A percentile compares a stretch with the other conserved stretches of the same genome.
Conservation (phyloP, 2,888 invertebrate genomes). For the Heliconius aoede region DNA sequence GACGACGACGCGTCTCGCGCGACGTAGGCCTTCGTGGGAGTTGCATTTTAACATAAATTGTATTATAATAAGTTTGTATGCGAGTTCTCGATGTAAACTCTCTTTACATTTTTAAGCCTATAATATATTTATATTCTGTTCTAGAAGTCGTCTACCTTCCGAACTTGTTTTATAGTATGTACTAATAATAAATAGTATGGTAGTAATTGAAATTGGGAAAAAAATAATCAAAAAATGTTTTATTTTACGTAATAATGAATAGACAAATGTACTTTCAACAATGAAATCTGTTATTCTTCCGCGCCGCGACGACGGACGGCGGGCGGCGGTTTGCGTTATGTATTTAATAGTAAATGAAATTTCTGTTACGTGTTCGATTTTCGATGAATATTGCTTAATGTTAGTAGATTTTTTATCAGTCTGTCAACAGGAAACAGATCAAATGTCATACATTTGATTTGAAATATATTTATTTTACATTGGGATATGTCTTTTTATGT, state of each 20-base stretch:
- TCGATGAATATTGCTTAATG: conserved; percentile 81
- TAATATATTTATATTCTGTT: conserved; percentile 80
- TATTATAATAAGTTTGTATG: conserved; percentile 77
- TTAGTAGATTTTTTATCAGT: conserved; percentile 83
- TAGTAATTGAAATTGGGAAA: conserved; percentile 71
- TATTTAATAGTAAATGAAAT: conserved; percentile 75
- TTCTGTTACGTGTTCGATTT: conserved; percentile 80
- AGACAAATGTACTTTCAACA: conserved; percentile 74
- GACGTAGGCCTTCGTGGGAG: conserved; percentile 70
- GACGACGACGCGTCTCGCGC: conserved; percentile 59
- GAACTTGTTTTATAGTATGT: conserved; percentile 80
- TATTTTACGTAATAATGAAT: conserved; percentile 71
- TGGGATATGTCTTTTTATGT: conserved; percentile 82
- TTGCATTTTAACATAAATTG: conserved; percentile 80
- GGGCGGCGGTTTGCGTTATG: conserved; percentile 62
- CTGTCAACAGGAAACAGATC: conserved; percentile 79
- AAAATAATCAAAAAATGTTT: conserved; percentile 66
- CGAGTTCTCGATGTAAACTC: conserved; percentile 80
- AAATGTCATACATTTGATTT: conserved; percentile 84
- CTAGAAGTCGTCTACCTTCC: conserved; percentile 76
- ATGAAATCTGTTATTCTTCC: conserved; percentile 71
- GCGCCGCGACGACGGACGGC: conserved; percentile 51
- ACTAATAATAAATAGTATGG: conserved; percentile 74
- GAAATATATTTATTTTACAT: conserved; percentile 84
- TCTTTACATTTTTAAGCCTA: conserved; percentile 81